phyloP scores from a whole-genome alignment of 2,888 invertebrate genomes.

The Leucophenga montana region DNA sequence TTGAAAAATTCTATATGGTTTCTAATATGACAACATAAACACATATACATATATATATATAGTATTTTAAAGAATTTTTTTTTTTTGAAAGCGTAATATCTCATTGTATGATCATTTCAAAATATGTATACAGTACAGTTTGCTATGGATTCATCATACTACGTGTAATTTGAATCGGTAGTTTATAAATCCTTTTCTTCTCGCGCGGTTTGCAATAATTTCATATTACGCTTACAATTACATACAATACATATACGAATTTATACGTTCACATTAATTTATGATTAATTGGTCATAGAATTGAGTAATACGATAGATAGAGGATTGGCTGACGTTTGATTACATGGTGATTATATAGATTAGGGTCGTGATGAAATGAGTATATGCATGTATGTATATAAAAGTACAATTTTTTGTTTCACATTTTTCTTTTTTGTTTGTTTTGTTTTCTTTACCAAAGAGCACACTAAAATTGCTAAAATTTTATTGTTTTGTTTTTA shows the following conservation, averaged over 20 bases:
- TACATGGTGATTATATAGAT: conserved; percentile 26
- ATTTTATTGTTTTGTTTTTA: conserved; percentile 26
- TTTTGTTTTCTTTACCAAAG: conserved; percentile 21
- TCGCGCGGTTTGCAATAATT: conserved; percentile 21
- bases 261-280: conserved; percentile 18
- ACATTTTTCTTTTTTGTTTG: conserved; percentile 43
- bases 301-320: not conserved
- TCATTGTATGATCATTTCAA: conserved; percentile 27
- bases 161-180: not conserved
- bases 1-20: not conserved
- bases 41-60: not conserved
- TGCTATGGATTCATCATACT: no score
- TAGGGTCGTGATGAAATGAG: conserved; percentile 25
- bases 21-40: not conserved
- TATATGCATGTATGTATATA: conserved; percentile 39
- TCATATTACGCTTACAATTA: conserved; percentile 32
- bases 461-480: conserved; percentile 27
- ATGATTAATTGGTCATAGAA: not conserved
- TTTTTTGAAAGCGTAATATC: not conserved
- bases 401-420: conserved; percentile 36
- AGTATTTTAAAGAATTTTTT: not conserved
- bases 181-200: not conserved
- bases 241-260: conserved; percentile 23
- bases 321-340: conserved; percentile 12
- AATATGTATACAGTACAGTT: not conserved